These are phyloP conservation scores for Epizoanthus fatuus DNA, from an alignment of 92 coral and sea anemone genomes.

Conservation along the genomic window DNA sequence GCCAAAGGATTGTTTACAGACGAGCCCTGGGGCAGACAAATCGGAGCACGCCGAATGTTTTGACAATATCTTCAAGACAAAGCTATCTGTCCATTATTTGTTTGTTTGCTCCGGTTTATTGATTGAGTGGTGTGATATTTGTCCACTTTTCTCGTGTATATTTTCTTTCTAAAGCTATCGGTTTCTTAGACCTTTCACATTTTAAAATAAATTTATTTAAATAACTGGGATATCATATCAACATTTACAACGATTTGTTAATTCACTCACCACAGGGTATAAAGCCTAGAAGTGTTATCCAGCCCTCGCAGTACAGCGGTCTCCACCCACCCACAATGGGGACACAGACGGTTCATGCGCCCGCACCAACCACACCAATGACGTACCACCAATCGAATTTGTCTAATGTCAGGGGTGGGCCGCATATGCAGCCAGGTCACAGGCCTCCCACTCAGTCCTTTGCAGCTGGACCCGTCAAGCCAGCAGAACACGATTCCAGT, in stretches of 20 bases:
- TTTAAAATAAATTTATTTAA: too few species aligned
- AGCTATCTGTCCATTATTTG: too few species aligned
- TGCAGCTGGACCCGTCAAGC: conserved; percentile 4
- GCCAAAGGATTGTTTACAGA: too few species aligned
- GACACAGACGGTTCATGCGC: conserved; percentile 3
- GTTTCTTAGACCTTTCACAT: too few species aligned
- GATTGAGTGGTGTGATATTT: too few species aligned
- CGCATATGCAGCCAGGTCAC: conserved; percentile 11
- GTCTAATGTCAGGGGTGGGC: not conserved
- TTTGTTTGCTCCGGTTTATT: too few species aligned
- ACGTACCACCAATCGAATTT: not conserved
- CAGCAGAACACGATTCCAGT: conserved; percentile 6
- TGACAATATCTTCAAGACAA: too few species aligned
- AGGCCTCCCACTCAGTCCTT: conserved; percentile 39
- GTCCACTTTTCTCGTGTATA: too few species aligned
- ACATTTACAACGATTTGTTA: not conserved
- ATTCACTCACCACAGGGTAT: not conserved
- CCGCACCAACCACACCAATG: not conserved
- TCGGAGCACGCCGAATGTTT: too few species aligned
- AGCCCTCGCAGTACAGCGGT: conserved; percentile 16
- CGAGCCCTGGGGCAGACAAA: too few species aligned
- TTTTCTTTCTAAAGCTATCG: too few species aligned
- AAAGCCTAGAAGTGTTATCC: conserved; percentile 31
- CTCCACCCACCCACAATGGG: conserved; percentile 1
- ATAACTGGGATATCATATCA: too few species aligned